Base-by-base conservation (phyloP, 2,888 invertebrate genomes). In the Apodemia zela region DNA sequence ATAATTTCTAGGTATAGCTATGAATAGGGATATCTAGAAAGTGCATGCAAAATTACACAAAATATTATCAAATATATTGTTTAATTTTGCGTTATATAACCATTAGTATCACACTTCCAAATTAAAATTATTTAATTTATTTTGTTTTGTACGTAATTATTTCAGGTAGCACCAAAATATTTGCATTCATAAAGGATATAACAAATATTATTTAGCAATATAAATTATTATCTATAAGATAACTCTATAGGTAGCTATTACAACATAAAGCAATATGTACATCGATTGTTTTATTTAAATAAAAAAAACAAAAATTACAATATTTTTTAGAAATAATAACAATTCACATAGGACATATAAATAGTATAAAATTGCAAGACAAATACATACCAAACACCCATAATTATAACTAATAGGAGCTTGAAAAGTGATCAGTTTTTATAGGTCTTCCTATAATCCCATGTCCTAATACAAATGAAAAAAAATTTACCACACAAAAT, bases 311-410 rank as follows among this genome's bases (percentile, higher is more conserved):
- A 29, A 51, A 21, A 51, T 11, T 21, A 54, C 54, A 25, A 25
- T 54, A 54, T 51, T 54, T 25, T 42, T 21, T 15, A 54, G 54
- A 6, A 25, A 54, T 54, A 54, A 54, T 25, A 21, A 49, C 18
- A 54, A 25, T 18, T 54, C 25, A 54, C 25, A 54, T 21, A 25
- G 3, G 51, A 25, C 51, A 54, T 21, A 54, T 25, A 54, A 54
- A 21, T 21, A 54, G 25, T 25, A 54, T 25, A 54, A 13, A 54
- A 21, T 11, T 11, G 18, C 51, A 18, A 15, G 13, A 6, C 33
- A 33, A 8, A 33, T 33, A 33, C 6, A 54, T 6, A 21, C 21
- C 21, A 13, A 11, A 51, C 17, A 17, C 18, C 3, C 33, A 33
- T 10, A 5, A 54, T 21, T 25, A 54, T 7, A 21, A 11, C 6